A percentile compares a stretch with the other conserved stretches of the same genome.
Conservation (phyloP, 2,113 vertebrate genomes). For the Raja brachyura region DNA sequence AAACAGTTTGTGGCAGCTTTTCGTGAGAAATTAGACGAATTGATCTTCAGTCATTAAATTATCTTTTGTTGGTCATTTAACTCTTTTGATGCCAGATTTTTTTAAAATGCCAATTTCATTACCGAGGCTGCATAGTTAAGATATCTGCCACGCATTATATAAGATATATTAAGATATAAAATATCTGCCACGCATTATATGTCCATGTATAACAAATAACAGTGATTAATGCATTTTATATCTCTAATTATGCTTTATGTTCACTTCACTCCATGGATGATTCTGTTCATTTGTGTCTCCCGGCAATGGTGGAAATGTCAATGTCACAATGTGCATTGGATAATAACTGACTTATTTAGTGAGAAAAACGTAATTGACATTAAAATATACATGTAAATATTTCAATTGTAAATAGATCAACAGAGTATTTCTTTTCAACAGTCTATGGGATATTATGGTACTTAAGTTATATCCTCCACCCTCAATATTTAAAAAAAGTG, state of each 20-base stretch:
- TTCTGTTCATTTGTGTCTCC: background rate
- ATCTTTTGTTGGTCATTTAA: background rate
- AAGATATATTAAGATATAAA: too few relatives aligned
- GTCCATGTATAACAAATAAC: background rate
- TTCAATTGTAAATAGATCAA: background rate
- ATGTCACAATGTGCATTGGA: background rate
- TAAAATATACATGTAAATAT: background rate
- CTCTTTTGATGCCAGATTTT: background rate
- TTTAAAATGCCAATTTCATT: background rate
- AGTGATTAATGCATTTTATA: background rate
- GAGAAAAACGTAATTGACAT: background rate
- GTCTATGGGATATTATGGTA: too few relatives aligned
- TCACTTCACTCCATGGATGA: background rate
- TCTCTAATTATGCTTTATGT: background rate
- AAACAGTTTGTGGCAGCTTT: background rate
- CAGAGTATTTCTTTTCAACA: too few relatives aligned
- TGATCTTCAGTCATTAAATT: background rate
- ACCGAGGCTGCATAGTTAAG: background rate
- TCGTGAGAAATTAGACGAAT: background rate
- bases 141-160: background rate
- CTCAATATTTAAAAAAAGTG: too few relatives aligned
- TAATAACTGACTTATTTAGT: background rate
- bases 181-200: background rate
- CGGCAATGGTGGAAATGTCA: background rate
- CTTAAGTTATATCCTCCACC: too few relatives aligned